A percentile compares a stretch with the other conserved stretches of the same genome.
These are phyloP conservation scores for Acronicta psi DNA, from an alignment of 2,888 invertebrate genomes.

Conservation along the genomic window DNA sequence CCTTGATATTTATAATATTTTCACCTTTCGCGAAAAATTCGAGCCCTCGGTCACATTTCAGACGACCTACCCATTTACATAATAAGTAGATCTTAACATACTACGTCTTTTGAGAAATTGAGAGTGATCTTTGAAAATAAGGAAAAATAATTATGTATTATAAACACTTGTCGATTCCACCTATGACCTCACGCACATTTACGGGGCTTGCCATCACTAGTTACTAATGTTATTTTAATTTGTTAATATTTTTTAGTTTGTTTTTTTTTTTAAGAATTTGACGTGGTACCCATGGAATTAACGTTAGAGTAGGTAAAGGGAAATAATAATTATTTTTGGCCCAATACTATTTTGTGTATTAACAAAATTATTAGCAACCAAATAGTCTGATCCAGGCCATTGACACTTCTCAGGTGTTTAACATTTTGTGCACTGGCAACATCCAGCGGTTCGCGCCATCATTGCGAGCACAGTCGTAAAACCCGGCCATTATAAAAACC, in stretches of 20 bases:
- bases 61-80: slow-evolving; percentile 4
- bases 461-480: slow-evolving; percentile 46
- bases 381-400: slow-evolving; percentile 10
- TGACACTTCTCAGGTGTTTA: slow-evolving; percentile 32
- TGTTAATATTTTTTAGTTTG: too few relatives aligned
- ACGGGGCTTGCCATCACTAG: too few relatives aligned
- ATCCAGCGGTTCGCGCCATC: slow-evolving; percentile 38
- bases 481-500: slow-evolving; percentile 53
- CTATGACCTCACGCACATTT: too few relatives aligned
- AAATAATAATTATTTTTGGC: too few relatives aligned
- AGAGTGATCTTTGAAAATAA: too few relatives aligned
- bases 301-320: too few relatives aligned
- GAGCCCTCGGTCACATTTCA: slow-evolving; percentile 6
- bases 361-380: slow-evolving; percentile 1
- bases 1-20: slow-evolving; percentile 57
- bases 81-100: slow-evolving; percentile 9
- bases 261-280: too few relatives aligned
- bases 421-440: slow-evolving; percentile 36
- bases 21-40: slow-evolving; percentile 44
- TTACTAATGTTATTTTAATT: too few relatives aligned
- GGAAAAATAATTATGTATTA: too few relatives aligned
- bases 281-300: too few relatives aligned
- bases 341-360: too few relatives aligned
- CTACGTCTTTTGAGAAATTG: not conserved
- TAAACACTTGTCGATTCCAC: too few relatives aligned